phyloP scores from a whole-genome alignment of 1,140 invertebrate species.

The Bombus cullumanus region DNA sequence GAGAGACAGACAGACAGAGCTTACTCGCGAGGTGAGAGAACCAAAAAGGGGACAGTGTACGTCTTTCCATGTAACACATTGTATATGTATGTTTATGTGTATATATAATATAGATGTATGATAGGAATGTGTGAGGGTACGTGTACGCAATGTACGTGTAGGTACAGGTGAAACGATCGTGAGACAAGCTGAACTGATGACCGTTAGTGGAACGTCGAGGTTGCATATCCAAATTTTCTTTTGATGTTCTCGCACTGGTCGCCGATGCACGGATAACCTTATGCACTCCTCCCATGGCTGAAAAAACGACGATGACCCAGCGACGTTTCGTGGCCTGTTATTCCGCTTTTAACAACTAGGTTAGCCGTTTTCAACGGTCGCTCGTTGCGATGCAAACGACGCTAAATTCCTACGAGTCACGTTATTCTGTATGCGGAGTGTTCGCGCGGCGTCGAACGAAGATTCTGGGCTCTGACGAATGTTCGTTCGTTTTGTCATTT shows the following conservation, averaged over 20 bases:
- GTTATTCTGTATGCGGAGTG: neutral
- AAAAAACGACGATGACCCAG: slow-evolving; percentile 52
- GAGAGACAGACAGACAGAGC: slow-evolving; percentile 17
- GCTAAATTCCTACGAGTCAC: neutral
- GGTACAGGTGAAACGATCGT: slow-evolving; percentile 55
- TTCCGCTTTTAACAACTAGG: neutral
- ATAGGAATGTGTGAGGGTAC: neutral
- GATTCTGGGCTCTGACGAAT: neutral
- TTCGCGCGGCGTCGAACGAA: neutral
- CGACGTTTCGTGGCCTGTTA: slow-evolving; percentile 22
- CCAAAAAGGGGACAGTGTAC: slow-evolving; percentile 15
- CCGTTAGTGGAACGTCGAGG: slow-evolving; percentile 30
- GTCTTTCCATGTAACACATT: slow-evolving; percentile 9
- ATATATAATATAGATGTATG: neutral
- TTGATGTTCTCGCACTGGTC: slow-evolving; percentile 24
- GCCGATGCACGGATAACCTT: slow-evolving; percentile 49
- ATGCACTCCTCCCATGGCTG: slow-evolving; percentile 44
- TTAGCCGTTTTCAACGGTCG: neutral
- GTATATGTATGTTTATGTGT: neutral
- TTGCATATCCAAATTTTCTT: slow-evolving; percentile 37
- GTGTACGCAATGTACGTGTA: neutral
- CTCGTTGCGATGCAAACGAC: neutral
- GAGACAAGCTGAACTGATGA: slow-evolving; percentile 56
- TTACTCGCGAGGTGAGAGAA: slow-evolving; percentile 60
- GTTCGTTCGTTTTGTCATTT: neutral